A percentile compares a stretch with the other conserved stretches of the same genome.
phyloP scores from a whole-genome alignment of 2,797 vertebrate species.

The Staurois parvus region DNA sequence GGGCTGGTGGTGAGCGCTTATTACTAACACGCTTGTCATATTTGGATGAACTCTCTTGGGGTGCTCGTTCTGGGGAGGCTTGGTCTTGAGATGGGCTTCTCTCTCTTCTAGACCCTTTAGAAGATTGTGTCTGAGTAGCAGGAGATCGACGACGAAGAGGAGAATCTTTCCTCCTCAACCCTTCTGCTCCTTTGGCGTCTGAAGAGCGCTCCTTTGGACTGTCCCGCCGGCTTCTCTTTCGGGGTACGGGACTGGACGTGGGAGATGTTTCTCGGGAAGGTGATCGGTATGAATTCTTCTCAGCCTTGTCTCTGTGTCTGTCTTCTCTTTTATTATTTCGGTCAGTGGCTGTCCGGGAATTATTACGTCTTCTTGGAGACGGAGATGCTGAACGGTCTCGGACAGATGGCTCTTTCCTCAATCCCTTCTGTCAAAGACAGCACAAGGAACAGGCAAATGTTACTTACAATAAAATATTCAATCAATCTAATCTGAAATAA shows the following conservation, averaged over 20 bases:
- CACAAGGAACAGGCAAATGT: not conserved
- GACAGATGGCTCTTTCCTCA: constrained; percentile 9
- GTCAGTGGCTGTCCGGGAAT: constrained; percentile 60
- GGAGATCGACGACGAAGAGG: constrained; percentile 1
- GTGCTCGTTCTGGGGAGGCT: not conserved
- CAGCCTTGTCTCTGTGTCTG: constrained; percentile 59
- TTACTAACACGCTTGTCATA: not conserved
- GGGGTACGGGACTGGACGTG: constrained; percentile 59
- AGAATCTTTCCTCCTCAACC: not conserved
- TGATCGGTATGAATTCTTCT: constrained; percentile 51
- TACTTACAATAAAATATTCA: no score
- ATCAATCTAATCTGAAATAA: no score
- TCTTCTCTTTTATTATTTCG: constrained; percentile 57
- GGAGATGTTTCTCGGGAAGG: constrained; percentile 63
- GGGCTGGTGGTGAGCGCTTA: not conserved
- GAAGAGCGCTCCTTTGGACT: constrained; percentile 29
- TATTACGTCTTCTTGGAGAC: constrained; percentile 64
- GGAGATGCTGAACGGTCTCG: constrained; percentile 53
- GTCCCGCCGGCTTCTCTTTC: constrained; percentile 65
- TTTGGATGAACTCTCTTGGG: constrained; percentile 20
- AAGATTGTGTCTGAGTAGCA: not conserved
- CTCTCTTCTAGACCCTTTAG: not conserved
- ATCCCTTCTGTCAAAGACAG: constrained; percentile 14
- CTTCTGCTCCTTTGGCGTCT: not conserved
- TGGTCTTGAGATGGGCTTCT: constrained; percentile 33